Base-by-base conservation (phyloP, 1,140 invertebrate genomes). In the Brachionus calyciflorus region DNA sequence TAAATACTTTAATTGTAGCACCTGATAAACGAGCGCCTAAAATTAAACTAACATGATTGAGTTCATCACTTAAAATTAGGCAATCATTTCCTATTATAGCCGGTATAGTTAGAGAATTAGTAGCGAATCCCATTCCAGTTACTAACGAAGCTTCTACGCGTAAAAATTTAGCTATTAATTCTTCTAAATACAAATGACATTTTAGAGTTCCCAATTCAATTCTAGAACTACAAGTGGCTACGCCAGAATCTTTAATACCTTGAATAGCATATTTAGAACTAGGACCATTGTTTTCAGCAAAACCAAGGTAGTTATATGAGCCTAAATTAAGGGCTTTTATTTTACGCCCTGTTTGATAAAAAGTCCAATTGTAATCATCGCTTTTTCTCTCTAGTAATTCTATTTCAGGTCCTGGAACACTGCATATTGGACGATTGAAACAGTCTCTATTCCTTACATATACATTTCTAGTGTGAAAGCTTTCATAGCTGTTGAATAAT, bases 91-190 rank as follows among this genome's bases (percentile, higher is more conserved):
- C 89, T 12, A 96, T 84, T 2, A 99, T 85, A 14, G 90, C 90
- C 0, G 95, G 94, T 79, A 98, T 87, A 82, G 94, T 96, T 77
- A 98, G 88, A 0, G 94, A 89, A 86, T 99, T 99, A 1, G 96
- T 99, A 24, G 94, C 95, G 85, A 98, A 99, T 3, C 96, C 96
- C 96, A 99, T 99, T 49, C 93, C 93, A 85, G 96, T 94, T 10
- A 94, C 92, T 77, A 98, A 91, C 2, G 93, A 92, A 78, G 90
- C 93, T 83, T 99, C 96, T 0, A 91, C 91, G 17, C 93, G 93
- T n/a, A 98, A 81, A 88, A 94, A 98, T 80, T 89, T 86, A 0
- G 95, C 93, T 0, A 93, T 91, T 40, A 93, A 82, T 53, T 86
- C 83, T 86, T 99, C 96, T 48, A 99, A 85, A 81, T 97, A 89